Conservation (phyloP, 2,113 vertebrate species). For the Perccottus glenii region DNA sequence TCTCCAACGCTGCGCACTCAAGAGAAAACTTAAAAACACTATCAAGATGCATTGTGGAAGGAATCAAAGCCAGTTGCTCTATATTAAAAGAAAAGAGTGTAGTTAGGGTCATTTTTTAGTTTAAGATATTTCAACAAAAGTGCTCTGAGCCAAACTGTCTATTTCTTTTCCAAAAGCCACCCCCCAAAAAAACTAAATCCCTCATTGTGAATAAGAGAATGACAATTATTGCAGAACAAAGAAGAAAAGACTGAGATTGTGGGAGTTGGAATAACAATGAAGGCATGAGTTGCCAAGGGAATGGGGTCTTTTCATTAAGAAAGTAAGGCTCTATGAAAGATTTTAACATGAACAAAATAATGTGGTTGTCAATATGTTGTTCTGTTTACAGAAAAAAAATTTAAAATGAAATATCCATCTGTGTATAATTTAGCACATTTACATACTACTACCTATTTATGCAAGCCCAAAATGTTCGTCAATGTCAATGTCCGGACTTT, state of each 20-base stretch:
- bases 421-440: no score
- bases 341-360: neutral
- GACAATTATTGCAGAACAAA: conserved; percentile 25
- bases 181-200: no score
- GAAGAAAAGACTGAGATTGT: conserved; percentile 22
- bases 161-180: neutral
- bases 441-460: no score
- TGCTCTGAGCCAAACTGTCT: neutral
- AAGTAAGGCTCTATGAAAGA: neutral
- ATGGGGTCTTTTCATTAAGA: conserved; percentile 30
- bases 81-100: neutral
- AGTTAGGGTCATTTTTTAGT: neutral
- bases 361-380: neutral
- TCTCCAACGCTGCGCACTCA: neutral
- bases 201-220: neutral
- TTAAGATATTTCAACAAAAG: neutral
- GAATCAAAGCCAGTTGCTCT: neutral
- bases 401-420: no score
- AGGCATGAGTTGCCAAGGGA: conserved; percentile 14
- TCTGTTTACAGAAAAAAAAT: no score
- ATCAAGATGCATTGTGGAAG: neutral
- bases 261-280: neutral
- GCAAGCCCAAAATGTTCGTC: no score
- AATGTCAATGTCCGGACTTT: no score
- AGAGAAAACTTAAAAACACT: neutral